Percentiles rank a stretch among this genome's conserved stretches.
Evolutionary conservation across 2,113 vertebrate genomes (phyloP).

Genomic region (Phylloscopus trochilus): DNA sequence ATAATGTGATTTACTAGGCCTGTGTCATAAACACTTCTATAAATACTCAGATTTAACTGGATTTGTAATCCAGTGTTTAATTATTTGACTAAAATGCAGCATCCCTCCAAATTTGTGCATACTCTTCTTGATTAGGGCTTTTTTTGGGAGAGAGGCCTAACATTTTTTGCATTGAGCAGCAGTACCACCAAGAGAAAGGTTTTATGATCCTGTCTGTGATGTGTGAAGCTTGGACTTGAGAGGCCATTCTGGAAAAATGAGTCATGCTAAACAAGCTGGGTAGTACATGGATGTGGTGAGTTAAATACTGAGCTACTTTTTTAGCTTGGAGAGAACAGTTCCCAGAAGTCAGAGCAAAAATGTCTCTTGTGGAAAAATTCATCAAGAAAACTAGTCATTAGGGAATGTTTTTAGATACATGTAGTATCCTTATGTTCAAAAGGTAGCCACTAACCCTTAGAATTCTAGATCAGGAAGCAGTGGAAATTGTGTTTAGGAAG

Average conservation of each 20-base stretch:
- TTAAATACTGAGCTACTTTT: not conserved
- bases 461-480: not conserved
- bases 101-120: not conserved
- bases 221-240: not conserved
- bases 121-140: not conserved
- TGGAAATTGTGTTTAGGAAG: not conserved
- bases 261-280: not conserved
- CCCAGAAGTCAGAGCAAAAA: not conserved
- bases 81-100: not conserved
- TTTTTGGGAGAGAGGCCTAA: not conserved
- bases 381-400: not conserved
- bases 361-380: not conserved
- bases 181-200: not conserved
- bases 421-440: not conserved
- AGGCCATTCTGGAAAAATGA: not conserved
- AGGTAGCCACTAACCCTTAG: not conserved
- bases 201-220: not conserved
- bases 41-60: not conserved
- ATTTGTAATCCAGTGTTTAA: not conserved
- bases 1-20: not conserved
- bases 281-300: not conserved
- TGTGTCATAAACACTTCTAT: not conserved
- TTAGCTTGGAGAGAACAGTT: not conserved
- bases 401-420: not conserved
- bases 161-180: not conserved